A percentile compares a stretch with the other conserved stretches of the same genome.
Evolutionary conservation across 92 coral and sea anemone species (phyloP).

Genomic region (Virgularia gustaviana): DNA sequence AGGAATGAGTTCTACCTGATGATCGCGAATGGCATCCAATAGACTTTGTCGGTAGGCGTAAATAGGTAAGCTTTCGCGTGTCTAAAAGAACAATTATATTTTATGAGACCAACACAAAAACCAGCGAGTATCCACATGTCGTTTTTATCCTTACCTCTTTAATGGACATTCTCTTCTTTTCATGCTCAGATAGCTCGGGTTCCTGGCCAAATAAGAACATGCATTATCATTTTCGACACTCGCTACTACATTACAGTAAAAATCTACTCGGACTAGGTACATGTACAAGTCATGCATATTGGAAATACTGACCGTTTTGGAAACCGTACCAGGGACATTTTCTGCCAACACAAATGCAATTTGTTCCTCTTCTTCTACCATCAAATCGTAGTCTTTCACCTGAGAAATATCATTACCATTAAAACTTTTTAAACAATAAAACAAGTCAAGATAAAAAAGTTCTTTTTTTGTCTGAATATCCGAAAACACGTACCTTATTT

Average conservation of each 20-base stretch:
- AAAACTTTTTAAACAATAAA: neutral
- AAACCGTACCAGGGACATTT: slow-evolving; percentile 87
- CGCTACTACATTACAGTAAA: neutral
- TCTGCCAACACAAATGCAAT: slow-evolving; percentile 96
- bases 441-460: neutral
- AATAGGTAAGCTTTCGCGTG: slow-evolving; percentile 85
- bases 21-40: slow-evolving; percentile 79
- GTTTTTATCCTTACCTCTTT: slow-evolving; percentile 59
- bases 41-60: slow-evolving; percentile 79
- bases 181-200: slow-evolving; percentile 78
- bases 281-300: neutral
- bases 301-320: slow-evolving; percentile 43
- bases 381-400: slow-evolving; percentile 83
- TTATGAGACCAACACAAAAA: neutral
- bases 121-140: neutral
- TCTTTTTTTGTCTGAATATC: neutral
- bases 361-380: slow-evolving; percentile 92
- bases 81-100: slow-evolving; percentile 49
- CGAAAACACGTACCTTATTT: slow-evolving; percentile 60
- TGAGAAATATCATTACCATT: slow-evolving; percentile 9
- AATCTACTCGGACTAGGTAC: neutral
- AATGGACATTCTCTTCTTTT: slow-evolving; percentile 73
- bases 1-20: no score
- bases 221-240: neutral
- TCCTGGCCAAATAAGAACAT: slow-evolving; percentile 61